These are phyloP conservation scores for Isaurus tuberculatus DNA, from an alignment of 92 coral and sea anemone genomes.

Conservation along the genomic window DNA sequence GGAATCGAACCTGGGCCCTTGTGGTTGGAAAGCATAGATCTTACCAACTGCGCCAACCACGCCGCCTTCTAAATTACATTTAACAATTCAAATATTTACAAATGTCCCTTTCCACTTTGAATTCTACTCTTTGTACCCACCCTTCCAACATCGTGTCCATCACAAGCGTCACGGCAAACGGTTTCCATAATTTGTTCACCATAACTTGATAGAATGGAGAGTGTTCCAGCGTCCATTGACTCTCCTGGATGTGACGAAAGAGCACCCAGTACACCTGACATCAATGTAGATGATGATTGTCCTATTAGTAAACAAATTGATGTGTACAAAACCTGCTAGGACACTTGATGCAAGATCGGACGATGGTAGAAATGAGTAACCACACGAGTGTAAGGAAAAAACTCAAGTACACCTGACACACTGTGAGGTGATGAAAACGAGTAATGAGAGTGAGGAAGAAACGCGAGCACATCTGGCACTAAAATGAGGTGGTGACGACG, in stretches of 20 bases:
- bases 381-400: too few relatives aligned
- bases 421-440: too few relatives aligned
- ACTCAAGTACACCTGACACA: too few relatives aligned
- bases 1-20: too few relatives aligned
- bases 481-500: background rate
- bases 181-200: slow-evolving; percentile 96
- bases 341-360: too few relatives aligned
- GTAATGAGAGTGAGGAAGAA: too few relatives aligned
- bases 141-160: slow-evolving; percentile 96
- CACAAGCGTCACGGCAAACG: slow-evolving; percentile 97
- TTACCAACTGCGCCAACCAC: too few relatives aligned
- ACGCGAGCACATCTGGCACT: background rate
- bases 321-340: too few relatives aligned
- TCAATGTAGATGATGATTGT: background rate
- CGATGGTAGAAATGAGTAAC: too few relatives aligned
- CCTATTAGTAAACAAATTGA: background rate
- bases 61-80: too few relatives aligned
- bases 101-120: background rate
- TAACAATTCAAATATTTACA: too few relatives aligned
- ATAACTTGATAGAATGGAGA: slow-evolving; percentile 86
- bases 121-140: slow-evolving; percentile 45
- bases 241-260: slow-evolving; percentile 80
- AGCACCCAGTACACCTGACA: slow-evolving; percentile 75
- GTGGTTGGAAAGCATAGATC: too few relatives aligned
- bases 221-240: slow-evolving; percentile 86